Evolutionary conservation across 2,797 vertebrate genomes (phyloP).

Genomic region (Hoplostethus atlanticus): DNA sequence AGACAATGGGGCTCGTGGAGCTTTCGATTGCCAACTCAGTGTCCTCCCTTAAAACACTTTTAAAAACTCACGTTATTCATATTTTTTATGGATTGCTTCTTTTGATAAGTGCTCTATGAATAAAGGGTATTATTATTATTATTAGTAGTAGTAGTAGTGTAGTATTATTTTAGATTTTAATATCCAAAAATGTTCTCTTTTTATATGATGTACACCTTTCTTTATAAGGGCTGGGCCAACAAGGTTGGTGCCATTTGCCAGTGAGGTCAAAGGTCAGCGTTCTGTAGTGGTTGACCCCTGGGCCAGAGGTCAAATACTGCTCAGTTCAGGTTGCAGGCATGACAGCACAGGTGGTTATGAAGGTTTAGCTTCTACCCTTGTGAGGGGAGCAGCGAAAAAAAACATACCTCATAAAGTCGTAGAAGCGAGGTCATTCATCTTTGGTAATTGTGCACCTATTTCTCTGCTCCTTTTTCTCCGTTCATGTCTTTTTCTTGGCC

Average conservation of each 20-base stretch:
- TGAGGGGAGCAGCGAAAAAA: not conserved
- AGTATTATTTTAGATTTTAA: no score
- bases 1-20: no score
- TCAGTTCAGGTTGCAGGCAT: slow-evolving; percentile 25
- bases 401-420: not conserved
- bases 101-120: no score
- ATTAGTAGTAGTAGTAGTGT: no score
- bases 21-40: no score
- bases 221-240: slow-evolving; percentile 31
- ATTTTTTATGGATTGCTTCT: no score
- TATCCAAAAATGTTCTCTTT: not conserved
- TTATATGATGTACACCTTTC: slow-evolving; percentile 9
- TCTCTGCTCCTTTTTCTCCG: not conserved
- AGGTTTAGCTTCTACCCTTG: not conserved
- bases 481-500: slow-evolving; percentile 37
- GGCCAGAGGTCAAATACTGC: slow-evolving; percentile 43
- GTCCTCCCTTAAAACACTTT: no score
- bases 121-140: no score
- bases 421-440: not conserved
- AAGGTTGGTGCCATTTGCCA: slow-evolving; percentile 33
- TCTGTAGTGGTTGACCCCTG: slow-evolving; percentile 40
- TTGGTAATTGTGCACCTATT: not conserved
- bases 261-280: slow-evolving; percentile 42
- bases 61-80: no score
- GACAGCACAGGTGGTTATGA: slow-evolving; percentile 47